phyloP scores from a whole-genome alignment of 2,113 vertebrate genomes.

The Phrynosoma platyrhinos region DNA sequence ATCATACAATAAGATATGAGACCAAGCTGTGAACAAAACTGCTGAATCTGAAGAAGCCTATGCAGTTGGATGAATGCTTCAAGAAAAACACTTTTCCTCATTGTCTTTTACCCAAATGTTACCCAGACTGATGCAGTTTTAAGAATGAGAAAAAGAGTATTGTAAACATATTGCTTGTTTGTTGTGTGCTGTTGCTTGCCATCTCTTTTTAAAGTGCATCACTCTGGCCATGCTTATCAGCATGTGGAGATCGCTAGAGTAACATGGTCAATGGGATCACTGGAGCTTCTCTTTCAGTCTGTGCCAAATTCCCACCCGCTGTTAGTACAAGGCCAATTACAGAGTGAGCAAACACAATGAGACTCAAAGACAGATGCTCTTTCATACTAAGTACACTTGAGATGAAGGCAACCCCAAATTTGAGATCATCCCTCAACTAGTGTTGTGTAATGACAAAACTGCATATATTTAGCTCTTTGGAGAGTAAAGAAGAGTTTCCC shows the following conservation, averaged over 20 bases:
- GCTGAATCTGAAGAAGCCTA: constrained; percentile 28
- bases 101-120: constrained; percentile 32
- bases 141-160: constrained; percentile 9
- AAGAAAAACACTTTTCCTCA: background rate
- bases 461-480: background rate
- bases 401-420: constrained; percentile 25
- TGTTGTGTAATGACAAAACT: background rate
- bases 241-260: constrained; percentile 5
- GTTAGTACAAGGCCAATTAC: constrained; percentile 32
- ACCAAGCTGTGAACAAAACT: constrained; percentile 24
- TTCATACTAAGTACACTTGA: background rate
- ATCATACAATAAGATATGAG: background rate
- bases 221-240: constrained; percentile 14
- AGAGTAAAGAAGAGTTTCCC: background rate
- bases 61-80: constrained; percentile 25
- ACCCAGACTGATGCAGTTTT: constrained; percentile 11
- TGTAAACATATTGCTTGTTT: background rate
- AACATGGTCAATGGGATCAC: constrained; percentile 45
- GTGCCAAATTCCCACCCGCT: constrained; percentile 33
- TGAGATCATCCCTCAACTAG: background rate
- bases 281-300: constrained; percentile 13
- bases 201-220: background rate
- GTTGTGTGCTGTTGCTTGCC: background rate
- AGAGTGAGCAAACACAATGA: constrained; percentile 23
- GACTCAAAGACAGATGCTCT: constrained; percentile 2